Evolutionary conservation across 2,113 vertebrate genomes (phyloP).

Genomic region (Cromileptes altivelis): DNA sequence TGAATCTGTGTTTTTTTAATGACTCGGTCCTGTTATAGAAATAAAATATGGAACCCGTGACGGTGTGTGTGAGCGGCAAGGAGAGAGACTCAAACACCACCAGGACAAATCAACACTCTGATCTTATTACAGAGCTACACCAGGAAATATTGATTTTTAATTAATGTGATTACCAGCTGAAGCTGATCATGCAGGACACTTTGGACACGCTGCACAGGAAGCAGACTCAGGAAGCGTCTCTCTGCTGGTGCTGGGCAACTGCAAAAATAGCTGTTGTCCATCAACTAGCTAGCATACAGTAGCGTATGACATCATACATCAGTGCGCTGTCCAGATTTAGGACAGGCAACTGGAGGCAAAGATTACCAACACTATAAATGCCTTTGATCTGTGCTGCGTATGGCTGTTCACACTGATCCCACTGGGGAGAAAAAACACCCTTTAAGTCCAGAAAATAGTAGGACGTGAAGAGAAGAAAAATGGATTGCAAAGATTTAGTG

Average conservation of each 20-base stretch:
- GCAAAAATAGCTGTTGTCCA: background rate
- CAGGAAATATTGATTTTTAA: constrained; percentile 48
- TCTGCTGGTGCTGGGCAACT: constrained; percentile 49
- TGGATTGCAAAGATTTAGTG: no score
- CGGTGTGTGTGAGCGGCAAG: background rate
- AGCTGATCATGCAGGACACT: background rate
- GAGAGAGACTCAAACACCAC: background rate
- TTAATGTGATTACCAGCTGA: constrained; percentile 26
- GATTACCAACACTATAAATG: no score
- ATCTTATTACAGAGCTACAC: background rate
- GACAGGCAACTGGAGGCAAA: no score
- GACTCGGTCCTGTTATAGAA: background rate
- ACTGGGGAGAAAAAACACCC: no score
- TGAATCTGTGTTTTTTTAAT: background rate
- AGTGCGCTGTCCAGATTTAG: no score
- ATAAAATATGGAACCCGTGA: background rate
- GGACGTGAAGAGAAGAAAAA: no score
- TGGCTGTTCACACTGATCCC: no score
- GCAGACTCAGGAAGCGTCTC: constrained; percentile 11
- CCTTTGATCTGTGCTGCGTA: no score
- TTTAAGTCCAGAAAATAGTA: no score
- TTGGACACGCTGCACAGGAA: no score
- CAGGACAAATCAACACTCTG: background rate
- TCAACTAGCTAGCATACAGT: background rate
- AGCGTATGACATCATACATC: background rate